Conservation (phyloP, 2,888 invertebrate genomes). For the Octonoba sinensis region DNA sequence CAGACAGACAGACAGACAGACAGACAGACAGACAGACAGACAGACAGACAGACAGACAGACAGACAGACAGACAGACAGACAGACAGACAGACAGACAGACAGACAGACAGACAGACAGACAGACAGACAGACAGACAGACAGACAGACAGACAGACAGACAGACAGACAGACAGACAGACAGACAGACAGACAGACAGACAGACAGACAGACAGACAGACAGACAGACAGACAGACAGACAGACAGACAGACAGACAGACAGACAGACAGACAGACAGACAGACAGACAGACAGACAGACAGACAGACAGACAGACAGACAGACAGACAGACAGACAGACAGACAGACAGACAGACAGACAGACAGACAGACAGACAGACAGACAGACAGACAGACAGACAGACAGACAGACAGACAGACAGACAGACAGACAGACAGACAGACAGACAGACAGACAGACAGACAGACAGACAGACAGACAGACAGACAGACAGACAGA, state of each 20-base stretch:
- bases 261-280: constrained; percentile 25
- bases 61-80: constrained; percentile 30
- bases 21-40: constrained; percentile 31
- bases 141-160: constrained; percentile 25
- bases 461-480: constrained; percentile 25
- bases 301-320: constrained; percentile 25
- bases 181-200: constrained; percentile 25
- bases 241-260: constrained; percentile 25
- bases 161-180: constrained; percentile 25
- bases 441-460: constrained; percentile 25
- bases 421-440: constrained; percentile 25
- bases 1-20: constrained; percentile 31
- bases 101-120: constrained; percentile 25
- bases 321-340: constrained; percentile 25
- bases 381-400: constrained; percentile 25
- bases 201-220: constrained; percentile 25
- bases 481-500: constrained; percentile 25
- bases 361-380: constrained; percentile 25
- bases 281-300: constrained; percentile 25
- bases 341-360: constrained; percentile 25
- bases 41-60: constrained; percentile 31
- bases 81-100: constrained; percentile 25
- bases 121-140: constrained; percentile 25
- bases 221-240: constrained; percentile 25
- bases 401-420: constrained; percentile 25